phyloP scores from a whole-genome alignment of 2,113 vertebrate genomes.

The Carettochelys insculpta region DNA sequence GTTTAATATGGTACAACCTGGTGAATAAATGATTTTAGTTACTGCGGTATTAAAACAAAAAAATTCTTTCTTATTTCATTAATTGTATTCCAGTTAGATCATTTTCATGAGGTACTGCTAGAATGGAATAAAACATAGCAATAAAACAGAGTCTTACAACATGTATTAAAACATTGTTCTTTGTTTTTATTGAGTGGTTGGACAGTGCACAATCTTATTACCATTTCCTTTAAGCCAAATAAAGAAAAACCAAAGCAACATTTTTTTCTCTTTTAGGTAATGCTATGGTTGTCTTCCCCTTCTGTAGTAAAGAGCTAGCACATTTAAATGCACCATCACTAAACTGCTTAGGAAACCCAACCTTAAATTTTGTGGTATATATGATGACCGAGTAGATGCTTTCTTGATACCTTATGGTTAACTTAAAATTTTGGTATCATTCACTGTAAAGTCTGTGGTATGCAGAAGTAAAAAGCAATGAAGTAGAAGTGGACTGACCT shows the following conservation, averaged over 20 bases:
- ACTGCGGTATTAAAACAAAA: neutral
- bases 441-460: neutral
- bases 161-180: neutral
- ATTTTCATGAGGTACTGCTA: neutral
- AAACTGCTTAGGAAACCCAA: neutral
- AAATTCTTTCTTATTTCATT: constrained; percentile 1
- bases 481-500: neutral
- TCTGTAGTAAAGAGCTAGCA: neutral
- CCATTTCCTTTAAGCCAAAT: neutral
- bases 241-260: neutral
- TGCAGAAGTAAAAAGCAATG: neutral
- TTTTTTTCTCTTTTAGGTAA: neutral
- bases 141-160: neutral
- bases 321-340: neutral
- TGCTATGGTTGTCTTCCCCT: neutral
- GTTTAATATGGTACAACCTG: neutral
- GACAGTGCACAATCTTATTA: neutral
- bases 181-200: neutral
- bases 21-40: neutral
- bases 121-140: neutral
- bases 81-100: neutral
- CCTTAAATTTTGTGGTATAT: neutral
- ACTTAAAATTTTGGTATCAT: neutral
- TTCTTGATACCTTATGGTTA: constrained; percentile 25
- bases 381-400: neutral